phyloP scores from a whole-genome alignment of 2,113 vertebrate species.

The Bambusicola thoracicus region DNA sequence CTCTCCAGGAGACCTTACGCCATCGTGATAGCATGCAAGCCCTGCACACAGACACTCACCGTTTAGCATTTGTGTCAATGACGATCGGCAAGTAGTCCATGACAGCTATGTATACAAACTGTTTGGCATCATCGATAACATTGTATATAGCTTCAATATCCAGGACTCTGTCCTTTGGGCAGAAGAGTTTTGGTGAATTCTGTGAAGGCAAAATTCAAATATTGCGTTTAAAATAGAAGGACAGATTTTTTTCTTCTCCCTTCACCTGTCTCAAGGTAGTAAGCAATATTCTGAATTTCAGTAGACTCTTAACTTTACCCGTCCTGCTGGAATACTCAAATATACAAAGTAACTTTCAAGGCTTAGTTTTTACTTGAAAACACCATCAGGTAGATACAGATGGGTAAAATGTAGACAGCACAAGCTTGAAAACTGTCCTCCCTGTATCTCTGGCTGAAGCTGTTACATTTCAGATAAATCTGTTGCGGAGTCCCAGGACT shows the following conservation, averaged over 20 bases:
- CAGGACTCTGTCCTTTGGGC: conserved; percentile 88
- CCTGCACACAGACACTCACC: conserved; percentile 55
- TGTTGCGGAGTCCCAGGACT: neutral
- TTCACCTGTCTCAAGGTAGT: neutral
- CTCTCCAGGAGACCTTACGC: neutral
- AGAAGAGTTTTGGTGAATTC: conserved; percentile 92
- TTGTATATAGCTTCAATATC: conserved; percentile 93
- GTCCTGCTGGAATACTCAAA: neutral
- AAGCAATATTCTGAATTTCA: neutral
- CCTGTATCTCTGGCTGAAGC: neutral
- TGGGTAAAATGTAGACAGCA: neutral
- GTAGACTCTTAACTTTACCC: neutral
- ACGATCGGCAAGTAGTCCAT: conserved; percentile 91
- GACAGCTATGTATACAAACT: conserved; percentile 92
- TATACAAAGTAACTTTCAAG: neutral
- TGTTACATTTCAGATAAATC: neutral
- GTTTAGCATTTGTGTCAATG: conserved; percentile 78
- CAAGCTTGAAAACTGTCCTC: neutral
- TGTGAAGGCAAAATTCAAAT: conserved; percentile 69
- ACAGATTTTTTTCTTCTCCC: neutral
- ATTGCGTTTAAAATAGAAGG: neutral
- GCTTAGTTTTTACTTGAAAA: neutral
- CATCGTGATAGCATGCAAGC: neutral
- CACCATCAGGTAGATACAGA: neutral
- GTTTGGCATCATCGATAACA: conserved; percentile 88